Conservation (phyloP, 2,888 invertebrate species). For the Anarsia innoxiella region DNA sequence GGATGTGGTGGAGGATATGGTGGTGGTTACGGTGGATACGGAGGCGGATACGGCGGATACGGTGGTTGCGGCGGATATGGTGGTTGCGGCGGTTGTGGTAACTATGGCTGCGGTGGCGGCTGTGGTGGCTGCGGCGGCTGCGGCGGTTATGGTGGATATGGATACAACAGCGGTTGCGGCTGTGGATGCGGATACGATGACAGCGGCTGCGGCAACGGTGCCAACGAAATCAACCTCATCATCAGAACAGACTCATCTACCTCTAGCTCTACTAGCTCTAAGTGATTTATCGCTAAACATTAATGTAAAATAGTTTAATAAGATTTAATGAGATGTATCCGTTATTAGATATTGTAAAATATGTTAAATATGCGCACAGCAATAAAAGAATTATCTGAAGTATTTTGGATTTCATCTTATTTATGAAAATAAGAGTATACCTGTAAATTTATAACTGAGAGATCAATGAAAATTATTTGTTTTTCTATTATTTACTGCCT, state of each 20-base stretch:
- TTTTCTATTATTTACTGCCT: no score
- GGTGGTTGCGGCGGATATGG: conserved; percentile 8
- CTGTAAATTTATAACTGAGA: no score
- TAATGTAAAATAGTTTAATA: no score
- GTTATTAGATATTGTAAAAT: background rate
- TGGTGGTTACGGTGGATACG: conserved; percentile 17
- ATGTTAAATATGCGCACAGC: no score
- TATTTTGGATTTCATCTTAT: no score
- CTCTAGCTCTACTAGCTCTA: background rate
- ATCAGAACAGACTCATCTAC: conserved; percentile 17
- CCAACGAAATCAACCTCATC: conserved; percentile 19
- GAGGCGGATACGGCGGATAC: conserved; percentile 16
- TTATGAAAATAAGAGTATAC: no score
- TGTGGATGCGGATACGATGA: background rate
- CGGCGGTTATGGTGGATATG: background rate
- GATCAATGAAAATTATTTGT: no score
- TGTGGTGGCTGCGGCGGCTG: conserved; percentile 8
- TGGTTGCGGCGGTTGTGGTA: conserved; percentile 11
- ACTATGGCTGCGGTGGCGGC: conserved; percentile 9
- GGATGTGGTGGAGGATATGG: conserved; percentile 3
- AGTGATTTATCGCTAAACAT: no score
- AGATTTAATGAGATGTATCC: no score
- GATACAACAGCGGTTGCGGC: background rate
- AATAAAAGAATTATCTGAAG: no score
- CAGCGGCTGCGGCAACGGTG: conserved; percentile 1